These are phyloP conservation scores for Dipodomys spectabilis DNA, from an alignment of 2,113 vertebrate genomes.

Conservation along the genomic window DNA sequence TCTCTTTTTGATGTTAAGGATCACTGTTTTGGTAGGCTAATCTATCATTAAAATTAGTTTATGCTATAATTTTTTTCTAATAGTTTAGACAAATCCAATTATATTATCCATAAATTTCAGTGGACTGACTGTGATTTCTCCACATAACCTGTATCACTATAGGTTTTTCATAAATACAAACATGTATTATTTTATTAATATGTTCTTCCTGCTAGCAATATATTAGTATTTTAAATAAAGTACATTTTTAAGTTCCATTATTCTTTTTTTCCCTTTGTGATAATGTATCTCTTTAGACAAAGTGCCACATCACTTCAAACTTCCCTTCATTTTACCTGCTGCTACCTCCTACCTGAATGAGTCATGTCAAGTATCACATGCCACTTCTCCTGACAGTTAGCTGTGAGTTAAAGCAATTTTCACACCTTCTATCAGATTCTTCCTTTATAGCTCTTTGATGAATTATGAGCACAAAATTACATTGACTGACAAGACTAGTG, in stretches of 20 bases:
- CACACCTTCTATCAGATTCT: constrained; percentile 21
- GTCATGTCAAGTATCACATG: constrained; percentile 59
- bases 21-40: constrained; percentile 38
- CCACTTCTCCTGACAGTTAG: constrained; percentile 56
- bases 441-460: not conserved
- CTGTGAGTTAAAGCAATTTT: constrained; percentile 54
- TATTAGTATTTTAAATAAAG: constrained; percentile 63
- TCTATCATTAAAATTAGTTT: constrained; percentile 54
- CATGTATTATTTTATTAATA: constrained; percentile 60
- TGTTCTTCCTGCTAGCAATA: constrained; percentile 12
- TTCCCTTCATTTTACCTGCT: constrained; percentile 65
- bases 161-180: constrained; percentile 53
- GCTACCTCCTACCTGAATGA: constrained; percentile 67
- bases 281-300: constrained; percentile 52
- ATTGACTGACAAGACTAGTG: constrained; percentile 26
- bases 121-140: constrained; percentile 24
- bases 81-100: constrained; percentile 54
- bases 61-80: constrained; percentile 43
- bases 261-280: constrained; percentile 8
- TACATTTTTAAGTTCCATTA: constrained; percentile 28
- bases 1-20: constrained; percentile 34
- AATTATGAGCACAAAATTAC: constrained; percentile 40
- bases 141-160: constrained; percentile 51
- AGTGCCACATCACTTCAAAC: constrained; percentile 55
- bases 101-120: constrained; percentile 62